Base-by-base conservation (phyloP, 2,797 vertebrate genomes). In the Smutsia gigantea region DNA sequence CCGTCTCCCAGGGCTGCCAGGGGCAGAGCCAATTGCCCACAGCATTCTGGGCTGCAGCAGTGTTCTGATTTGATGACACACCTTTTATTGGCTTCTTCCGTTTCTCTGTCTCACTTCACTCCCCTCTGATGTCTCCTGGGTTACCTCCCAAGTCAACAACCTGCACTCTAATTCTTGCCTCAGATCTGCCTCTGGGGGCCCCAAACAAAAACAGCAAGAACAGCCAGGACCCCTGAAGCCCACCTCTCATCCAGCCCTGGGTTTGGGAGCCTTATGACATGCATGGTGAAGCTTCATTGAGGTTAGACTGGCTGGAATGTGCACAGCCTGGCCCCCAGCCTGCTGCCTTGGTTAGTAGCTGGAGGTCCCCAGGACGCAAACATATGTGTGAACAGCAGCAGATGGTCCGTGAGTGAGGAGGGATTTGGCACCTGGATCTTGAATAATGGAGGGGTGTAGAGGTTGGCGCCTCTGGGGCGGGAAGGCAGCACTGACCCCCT, bases 321-420 rank as follows among this genome's bases (percentile, higher is more conserved):
- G 74, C 59, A 37, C 3, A 7, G 86, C 42, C 51, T 21, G 4
- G 21, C 42, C 87, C 72, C 66, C 21, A 29, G 49, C 57, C 66
- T 31, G 66, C 75, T 27, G 74, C 59, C 74, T 75, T 34, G 46
- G n/a, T 42, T 51, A 64, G 85, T 63, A 42, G 90, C 46, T 21
- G 0, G 13, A 27, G 37, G 15, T 63, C 57, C 53, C 55, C 0
- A 14, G 49, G 81, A 14, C 39, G 27, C 0, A 71, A 63, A 71
- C 64, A 55, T 7, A 0, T 27, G 59, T 6, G 19, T 77, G 69
- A 21, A 81, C 55, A 29, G 8, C 69, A 57, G 82, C 93, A 90
- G 90, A 39, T 71, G 82, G 63, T 19, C 3, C 2, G 18, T 0
- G 8, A 31, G 29, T n/a, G 85, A 55, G 71, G 2, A 7, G 72